phyloP scores from a whole-genome alignment of 2,113 vertebrate species.

The Dipodomys merriami region DNA sequence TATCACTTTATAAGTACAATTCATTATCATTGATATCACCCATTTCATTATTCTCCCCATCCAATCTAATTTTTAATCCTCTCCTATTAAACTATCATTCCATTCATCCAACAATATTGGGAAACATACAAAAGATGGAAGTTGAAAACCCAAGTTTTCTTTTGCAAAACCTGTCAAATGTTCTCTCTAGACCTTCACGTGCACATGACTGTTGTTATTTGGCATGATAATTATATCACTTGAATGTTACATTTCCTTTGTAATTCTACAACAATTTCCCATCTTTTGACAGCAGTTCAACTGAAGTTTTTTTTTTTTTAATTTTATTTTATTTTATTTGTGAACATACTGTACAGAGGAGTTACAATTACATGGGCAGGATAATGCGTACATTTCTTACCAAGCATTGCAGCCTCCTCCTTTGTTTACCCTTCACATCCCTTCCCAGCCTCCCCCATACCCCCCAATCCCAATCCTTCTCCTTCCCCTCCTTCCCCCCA shows the following conservation, averaged over 20 bases:
- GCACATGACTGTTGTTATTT: neutral
- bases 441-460: too few species aligned
- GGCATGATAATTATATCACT: neutral
- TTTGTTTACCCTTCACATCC: too few species aligned
- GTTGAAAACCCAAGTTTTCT: neutral
- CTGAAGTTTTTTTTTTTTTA: neutral
- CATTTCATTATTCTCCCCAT: neutral
- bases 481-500: too few species aligned
- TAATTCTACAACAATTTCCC: neutral
- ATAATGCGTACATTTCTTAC: too few species aligned
- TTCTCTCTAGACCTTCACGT: too few species aligned
- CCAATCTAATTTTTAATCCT: neutral
- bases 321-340: too few species aligned
- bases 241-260: neutral
- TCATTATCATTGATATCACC: too few species aligned
- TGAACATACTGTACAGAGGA: too few species aligned
- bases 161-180: neutral
- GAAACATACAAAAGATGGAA: neutral
- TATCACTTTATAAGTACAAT: too few species aligned
- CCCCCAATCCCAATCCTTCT: too few species aligned
- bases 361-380: too few species aligned
- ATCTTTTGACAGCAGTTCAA: neutral
- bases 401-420: too few species aligned
- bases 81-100: neutral
- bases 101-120: neutral